Evolutionary conservation across 30 jellyfish, hydroid and myxozoan genomes (phyloP).

Genomic region (Hydractinia symbiolongicarpus): DNA sequence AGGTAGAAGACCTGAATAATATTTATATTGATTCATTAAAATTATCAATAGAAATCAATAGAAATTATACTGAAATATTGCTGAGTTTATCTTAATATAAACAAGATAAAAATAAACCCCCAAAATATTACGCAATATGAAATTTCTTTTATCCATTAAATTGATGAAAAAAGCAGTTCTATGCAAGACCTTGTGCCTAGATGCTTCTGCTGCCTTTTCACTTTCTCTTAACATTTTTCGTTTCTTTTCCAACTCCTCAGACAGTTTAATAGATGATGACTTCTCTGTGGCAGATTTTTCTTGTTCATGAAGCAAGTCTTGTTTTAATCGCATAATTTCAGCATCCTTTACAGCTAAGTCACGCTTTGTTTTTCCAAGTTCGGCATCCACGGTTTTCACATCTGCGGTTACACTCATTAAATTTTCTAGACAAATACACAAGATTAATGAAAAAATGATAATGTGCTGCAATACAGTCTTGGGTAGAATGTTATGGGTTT

Average conservation of each 20-base stretch:
- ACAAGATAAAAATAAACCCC: too few relatives aligned
- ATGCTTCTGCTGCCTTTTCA: slow-evolving; percentile 50
- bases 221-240: slow-evolving; percentile 49
- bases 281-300: slow-evolving; percentile 46
- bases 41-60: too few relatives aligned
- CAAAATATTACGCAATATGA: too few relatives aligned
- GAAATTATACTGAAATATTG: too few relatives aligned
- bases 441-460: slow-evolving; percentile 7
- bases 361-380: slow-evolving; percentile 54
- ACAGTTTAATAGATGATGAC: slow-evolving; percentile 14
- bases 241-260: slow-evolving; percentile 43
- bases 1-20: too few relatives aligned
- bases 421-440: slow-evolving; percentile 34
- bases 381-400: slow-evolving; percentile 72
- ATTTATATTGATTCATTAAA: too few relatives aligned
- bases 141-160: too few relatives aligned
- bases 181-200: slow-evolving; percentile 48
- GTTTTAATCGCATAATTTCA: slow-evolving; percentile 50
- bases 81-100: too few relatives aligned
- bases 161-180: too few relatives aligned
- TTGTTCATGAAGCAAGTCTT: slow-evolving; percentile 48
- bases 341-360: slow-evolving; percentile 64
- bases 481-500: not conserved
- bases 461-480: not conserved
- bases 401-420: slow-evolving; percentile 70